These are phyloP conservation scores for Melitaea cinxia DNA, from an alignment of 1,140 invertebrate genomes.

Conservation along the genomic window DNA sequence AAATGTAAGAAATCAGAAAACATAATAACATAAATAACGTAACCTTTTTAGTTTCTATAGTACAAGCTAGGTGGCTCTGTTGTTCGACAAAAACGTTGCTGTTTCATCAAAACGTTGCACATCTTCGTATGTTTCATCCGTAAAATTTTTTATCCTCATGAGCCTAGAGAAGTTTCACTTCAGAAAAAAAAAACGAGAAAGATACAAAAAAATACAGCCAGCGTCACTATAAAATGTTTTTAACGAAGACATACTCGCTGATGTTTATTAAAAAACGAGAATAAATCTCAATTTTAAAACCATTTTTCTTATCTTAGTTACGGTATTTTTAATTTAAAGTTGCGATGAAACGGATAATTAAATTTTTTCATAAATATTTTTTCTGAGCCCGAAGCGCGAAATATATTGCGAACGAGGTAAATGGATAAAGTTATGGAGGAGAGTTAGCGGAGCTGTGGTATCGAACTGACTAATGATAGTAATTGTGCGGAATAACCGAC, in stretches of 20 bases:
- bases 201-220: not conserved
- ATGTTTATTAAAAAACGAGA: not conserved
- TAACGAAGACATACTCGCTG: not conserved
- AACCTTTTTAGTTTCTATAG: no score
- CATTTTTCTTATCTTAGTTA: not conserved
- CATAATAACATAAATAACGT: no score
- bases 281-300: not conserved
- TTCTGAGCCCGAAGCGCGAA: not conserved
- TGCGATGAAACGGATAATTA: slow-evolving; percentile 22
- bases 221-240: not conserved
- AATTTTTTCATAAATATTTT: slow-evolving; percentile 14
- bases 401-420: slow-evolving; percentile 5
- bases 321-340: slow-evolving; percentile 20
- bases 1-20: no score
- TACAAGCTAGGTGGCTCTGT: no score
- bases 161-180: no score
- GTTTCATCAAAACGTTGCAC: no score
- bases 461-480: not conserved
- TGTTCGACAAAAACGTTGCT: no score
- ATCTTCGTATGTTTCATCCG: no score
- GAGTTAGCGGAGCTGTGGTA: slow-evolving; percentile 1
- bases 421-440: slow-evolving; percentile 18
- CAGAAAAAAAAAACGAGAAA: no score
- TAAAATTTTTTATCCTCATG: no score
- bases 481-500: not conserved